Base-by-base conservation (phyloP, 1,140 invertebrate species). In the Rhynchophorus ferrugineus region DNA sequence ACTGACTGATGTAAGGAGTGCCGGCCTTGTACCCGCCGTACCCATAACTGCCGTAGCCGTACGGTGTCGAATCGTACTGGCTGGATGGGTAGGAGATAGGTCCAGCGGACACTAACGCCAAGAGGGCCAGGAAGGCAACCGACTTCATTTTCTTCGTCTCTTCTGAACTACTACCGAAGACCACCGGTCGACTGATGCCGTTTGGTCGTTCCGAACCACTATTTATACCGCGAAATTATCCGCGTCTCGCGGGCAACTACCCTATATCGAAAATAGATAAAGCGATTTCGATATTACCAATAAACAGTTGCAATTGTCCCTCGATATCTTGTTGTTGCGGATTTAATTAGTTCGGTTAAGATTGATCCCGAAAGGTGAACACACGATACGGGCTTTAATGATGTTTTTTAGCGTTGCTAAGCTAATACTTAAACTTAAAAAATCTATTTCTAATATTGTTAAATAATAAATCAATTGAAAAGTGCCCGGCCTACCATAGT, bases 201-300 rank as follows among this genome's bases (percentile, higher is more conserved):
- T 44, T 33, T 14, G 29, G 11, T 29, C 3, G 11, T 33, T 18
- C 33, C 39, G 3, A 8, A 3, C n/a, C 16, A 1, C 8, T 45
- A 45, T 45, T 52, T 52, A 52, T 52, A 52, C 1, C 14, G n/a
- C 7, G 16, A 39, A 45, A 45, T 44, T 45, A 52, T 45, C 49
- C 1, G 3, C 3, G 11, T 49, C 17, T 22, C 3, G 11, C 11
- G 29, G 21, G 6, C n/a, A 20, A n/a, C 2, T 24, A 19, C 17
- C 6, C 1, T 2, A 16, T 41, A 1, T 41, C n/a, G n/a, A n/a
- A n/a, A n/a, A n/a, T n/a, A n/a, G n/a, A n/a, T n/a, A n/a, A n/a
- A n/a, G n/a, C n/a, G n/a, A n/a, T n/a, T n/a, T n/a, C n/a, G n/a
- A n/a, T n/a, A n/a, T n/a, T n/a, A n/a, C n/a, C n/a, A n/a, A n/a